Percentiles rank a stretch among this genome's conserved stretches.
These are phyloP conservation scores for Sebastes iracundus DNA, from an alignment of 2,797 vertebrate species.

Conservation along the genomic window DNA sequence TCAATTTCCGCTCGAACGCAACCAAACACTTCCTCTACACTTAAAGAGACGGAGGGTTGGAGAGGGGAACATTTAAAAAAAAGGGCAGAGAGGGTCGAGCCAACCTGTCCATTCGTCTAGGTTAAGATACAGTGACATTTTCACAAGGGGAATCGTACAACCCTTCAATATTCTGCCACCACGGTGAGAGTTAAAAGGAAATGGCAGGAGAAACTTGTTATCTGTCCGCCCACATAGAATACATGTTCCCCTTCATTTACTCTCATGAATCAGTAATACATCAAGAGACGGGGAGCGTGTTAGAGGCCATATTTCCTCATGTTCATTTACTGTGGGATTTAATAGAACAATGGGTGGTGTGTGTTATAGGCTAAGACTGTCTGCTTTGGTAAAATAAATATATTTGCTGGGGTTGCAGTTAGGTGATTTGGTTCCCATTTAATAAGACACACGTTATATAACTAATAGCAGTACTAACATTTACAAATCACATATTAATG, in stretches of 20 bases:
- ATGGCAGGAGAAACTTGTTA: conserved; percentile 48
- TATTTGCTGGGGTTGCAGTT: background rate
- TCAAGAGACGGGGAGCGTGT: background rate
- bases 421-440: background rate
- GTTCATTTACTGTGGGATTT: conserved; percentile 27
- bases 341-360: conserved; percentile 5
- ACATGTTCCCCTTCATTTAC: conserved; percentile 70
- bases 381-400: background rate
- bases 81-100: background rate
- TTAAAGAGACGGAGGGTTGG: background rate
- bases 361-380: background rate
- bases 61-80: background rate
- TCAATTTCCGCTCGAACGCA: conserved; percentile 29
- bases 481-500: background rate
- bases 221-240: conserved; percentile 37
- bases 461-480: background rate
- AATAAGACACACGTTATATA: background rate
- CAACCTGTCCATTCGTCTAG: background rate
- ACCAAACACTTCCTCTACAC: conserved; percentile 13
- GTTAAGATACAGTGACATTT: background rate
- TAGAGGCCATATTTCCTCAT: background rate
- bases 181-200: conserved; percentile 48
- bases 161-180: conserved; percentile 17
- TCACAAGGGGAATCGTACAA: conserved; percentile 1
- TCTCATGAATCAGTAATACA: conserved; percentile 69